Base-by-base conservation (phyloP, 2,113 vertebrate genomes). In the Peromyscus polionotus region DNA sequence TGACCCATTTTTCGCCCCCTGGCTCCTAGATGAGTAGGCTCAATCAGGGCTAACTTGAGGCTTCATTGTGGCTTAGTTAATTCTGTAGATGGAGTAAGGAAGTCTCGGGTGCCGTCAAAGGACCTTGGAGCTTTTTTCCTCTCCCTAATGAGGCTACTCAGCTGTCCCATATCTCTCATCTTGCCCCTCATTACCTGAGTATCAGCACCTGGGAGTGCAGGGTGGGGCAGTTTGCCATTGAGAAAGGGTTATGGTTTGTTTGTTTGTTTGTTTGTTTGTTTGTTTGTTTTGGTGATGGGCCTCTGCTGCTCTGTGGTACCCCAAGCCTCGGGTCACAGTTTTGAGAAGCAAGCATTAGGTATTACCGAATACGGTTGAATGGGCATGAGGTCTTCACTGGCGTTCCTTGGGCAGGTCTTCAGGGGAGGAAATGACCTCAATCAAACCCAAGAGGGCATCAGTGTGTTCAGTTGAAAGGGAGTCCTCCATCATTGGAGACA, bases 401-500 rank as follows among this genome's bases (percentile, higher is more conserved):
- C 12, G 0, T 39, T 63, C 17, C 68, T 17, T 1, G 59, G n/a
- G 51, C 36, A 54, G 51, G 5, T 14, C 17, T 42, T 84, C 63
- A 9, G 17, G 67, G 59, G 59, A 54, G 42, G 76, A 48, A 13
- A 45, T 31, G 48, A 42, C 20, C 0, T 33, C 63, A 0, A 0
- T 31, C 20, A 57, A 2, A 17, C 0, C 17, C 17, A 3, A 11
- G 87, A 4, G 0, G 24, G 17, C 20, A 63, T 81, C 88, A 61
- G 92, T 91, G 95, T 96, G 97, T 97, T 93, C 93, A 79, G 20
- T 91, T 95, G 90, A 92, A 90, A 16, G 4, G 45, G 54, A 22
- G 8, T 96, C 95, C 57, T 92, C 95, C 67, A 84, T 92, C 95
- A 98, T 75, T 73, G 97, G 95, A 63, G 95, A 93, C 20, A 48